Conservation (phyloP, 2,888 invertebrate species). For the Podotricha telesiphe region DNA sequence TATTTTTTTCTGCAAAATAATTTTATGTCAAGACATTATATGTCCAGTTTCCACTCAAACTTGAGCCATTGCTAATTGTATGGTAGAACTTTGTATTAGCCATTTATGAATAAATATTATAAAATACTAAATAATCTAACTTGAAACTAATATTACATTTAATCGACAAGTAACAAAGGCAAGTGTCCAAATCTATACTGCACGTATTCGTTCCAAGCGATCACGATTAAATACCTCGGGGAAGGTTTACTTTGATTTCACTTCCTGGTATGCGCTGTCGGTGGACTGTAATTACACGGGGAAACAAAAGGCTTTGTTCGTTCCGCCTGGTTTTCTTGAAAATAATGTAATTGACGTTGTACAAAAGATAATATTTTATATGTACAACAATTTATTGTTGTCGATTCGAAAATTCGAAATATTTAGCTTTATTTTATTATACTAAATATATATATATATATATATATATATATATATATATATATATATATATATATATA, state of each 20-base stretch:
- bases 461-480: too few relatives aligned
- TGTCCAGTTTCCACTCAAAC: too few relatives aligned
- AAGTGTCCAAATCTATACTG: conserved; percentile 9
- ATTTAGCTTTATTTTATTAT: too few relatives aligned
- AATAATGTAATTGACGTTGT: background rate
- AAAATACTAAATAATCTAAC: background rate
- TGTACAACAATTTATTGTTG: background rate
- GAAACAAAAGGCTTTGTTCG: conserved; percentile 16
- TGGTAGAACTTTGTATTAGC: too few relatives aligned
- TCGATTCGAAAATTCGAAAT: background rate
- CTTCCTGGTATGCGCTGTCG: conserved; percentile 17
- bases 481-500: too few relatives aligned
- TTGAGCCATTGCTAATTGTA: too few relatives aligned
- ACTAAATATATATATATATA: too few relatives aligned
- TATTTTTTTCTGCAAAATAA: too few relatives aligned
- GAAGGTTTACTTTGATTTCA: conserved; percentile 25
- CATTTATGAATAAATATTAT: too few relatives aligned
- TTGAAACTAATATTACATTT: background rate
- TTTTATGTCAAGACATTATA: too few relatives aligned
- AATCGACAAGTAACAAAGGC: conserved; percentile 1
- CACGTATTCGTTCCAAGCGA: conserved; percentile 14
- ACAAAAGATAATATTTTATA: background rate
- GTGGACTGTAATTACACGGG: conserved; percentile 25
- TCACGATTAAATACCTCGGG: conserved; percentile 22
- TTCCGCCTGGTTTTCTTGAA: conserved; percentile 10